Conservation (phyloP, 1,140 invertebrate genomes). For the Dufourea novaeangliae region DNA sequence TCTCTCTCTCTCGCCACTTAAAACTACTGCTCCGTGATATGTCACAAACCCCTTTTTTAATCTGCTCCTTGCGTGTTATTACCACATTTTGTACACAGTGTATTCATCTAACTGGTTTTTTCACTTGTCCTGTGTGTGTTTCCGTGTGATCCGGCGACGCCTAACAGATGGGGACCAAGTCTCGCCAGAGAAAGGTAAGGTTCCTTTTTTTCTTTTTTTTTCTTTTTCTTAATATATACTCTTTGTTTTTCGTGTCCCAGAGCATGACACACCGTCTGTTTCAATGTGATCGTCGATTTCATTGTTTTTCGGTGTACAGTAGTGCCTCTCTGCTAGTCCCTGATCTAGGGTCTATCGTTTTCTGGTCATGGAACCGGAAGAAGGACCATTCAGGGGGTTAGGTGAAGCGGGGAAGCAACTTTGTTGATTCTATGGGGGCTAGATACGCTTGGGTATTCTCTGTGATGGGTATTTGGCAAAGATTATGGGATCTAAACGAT, state of each 20-base stretch:
- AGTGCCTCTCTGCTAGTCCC: too few relatives aligned
- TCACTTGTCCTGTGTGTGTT: constrained; percentile 72
- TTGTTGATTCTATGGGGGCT: too few relatives aligned
- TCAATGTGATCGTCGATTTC: too few relatives aligned
- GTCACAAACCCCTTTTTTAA: constrained; percentile 4
- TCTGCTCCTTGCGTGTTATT: constrained; percentile 30
- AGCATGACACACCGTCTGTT: neutral
- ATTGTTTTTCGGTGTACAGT: too few relatives aligned
- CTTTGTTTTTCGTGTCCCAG: constrained; percentile 4
- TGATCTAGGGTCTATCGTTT: too few relatives aligned
- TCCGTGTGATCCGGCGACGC: constrained; percentile 65
- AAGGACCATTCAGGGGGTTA: too few relatives aligned
- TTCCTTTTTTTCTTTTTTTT: constrained; percentile 46
- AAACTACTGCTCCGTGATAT: constrained; percentile 13
- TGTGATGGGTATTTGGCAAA: too few relatives aligned
- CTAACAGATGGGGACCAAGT: constrained; percentile 82
- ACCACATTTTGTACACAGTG: neutral
- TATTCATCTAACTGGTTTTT: constrained; percentile 67
- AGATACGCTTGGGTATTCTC: too few relatives aligned
- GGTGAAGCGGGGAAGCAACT: too few relatives aligned
- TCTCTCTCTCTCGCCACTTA: constrained; percentile 6
- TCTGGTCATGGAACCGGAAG: too few relatives aligned
- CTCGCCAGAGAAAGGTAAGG: constrained; percentile 82
- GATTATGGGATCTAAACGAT: too few relatives aligned
- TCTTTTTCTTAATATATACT: neutral